A percentile compares a stretch with the other conserved stretches of the same genome.
phyloP scores from a whole-genome alignment of 2,888 invertebrate genomes.

The Oligia strigilis region DNA sequence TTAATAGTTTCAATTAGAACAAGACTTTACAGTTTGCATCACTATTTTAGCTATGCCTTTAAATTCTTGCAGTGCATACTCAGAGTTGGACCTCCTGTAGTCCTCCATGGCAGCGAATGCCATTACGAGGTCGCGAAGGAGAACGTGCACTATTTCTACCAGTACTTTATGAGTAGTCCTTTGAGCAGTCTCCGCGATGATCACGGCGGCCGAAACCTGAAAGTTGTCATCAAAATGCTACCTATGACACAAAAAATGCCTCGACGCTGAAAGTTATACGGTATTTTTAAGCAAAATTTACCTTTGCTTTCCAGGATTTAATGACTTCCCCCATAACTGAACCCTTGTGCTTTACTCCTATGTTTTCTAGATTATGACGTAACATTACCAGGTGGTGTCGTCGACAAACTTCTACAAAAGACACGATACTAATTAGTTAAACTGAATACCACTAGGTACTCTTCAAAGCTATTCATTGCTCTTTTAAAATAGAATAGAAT shows the following conservation, averaged over 20 bases:
- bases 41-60: slow-evolving; percentile 71
- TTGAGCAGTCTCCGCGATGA: slow-evolving; percentile 67
- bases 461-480: slow-evolving; percentile 2
- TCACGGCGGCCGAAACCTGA: slow-evolving; percentile 73
- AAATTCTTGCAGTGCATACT: slow-evolving; percentile 72
- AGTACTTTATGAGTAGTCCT: slow-evolving; percentile 70
- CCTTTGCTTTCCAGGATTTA: slow-evolving; percentile 78
- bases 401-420: slow-evolving; percentile 78
- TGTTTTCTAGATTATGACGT: slow-evolving; percentile 70
- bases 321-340: slow-evolving; percentile 76
- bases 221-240: slow-evolving; percentile 24
- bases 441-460: neutral
- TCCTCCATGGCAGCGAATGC: slow-evolving; percentile 73
- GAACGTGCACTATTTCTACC: slow-evolving; percentile 64
- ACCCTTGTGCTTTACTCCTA: slow-evolving; percentile 69
- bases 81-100: slow-evolving; percentile 64
- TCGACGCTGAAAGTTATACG: neutral
- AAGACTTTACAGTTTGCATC: slow-evolving; percentile 73
- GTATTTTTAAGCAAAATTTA: slow-evolving; percentile 44
- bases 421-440: neutral
- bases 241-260: neutral
- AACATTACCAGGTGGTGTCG: slow-evolving; percentile 77
- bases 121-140: slow-evolving; percentile 74
- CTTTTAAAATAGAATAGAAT: neutral
- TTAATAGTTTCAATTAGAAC: slow-evolving; percentile 59